phyloP scores from a whole-genome alignment of 92 coral and sea anemone species.

The Galaxea fascicularis region DNA sequence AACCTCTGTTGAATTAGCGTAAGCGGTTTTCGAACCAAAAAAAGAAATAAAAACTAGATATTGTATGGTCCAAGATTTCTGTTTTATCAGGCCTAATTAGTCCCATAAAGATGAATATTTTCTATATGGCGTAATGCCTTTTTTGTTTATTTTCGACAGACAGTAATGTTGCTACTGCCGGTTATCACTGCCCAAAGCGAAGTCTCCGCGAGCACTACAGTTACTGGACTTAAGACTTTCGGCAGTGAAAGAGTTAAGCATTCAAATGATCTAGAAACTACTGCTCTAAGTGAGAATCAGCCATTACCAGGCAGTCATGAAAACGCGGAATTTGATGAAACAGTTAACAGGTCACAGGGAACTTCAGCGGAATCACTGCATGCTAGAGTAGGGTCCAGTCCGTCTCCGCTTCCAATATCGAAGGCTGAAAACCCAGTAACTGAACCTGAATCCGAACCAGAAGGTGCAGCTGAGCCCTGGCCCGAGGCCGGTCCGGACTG shows the following conservation, averaged over 20 bases:
- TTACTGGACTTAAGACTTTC: background rate
- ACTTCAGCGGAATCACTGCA: background rate
- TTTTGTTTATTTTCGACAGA: background rate
- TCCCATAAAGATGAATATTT: too few relatives aligned
- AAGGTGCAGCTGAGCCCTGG: conserved; percentile 31
- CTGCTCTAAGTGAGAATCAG: background rate
- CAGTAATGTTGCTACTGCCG: background rate
- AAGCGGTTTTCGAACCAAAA: too few relatives aligned
- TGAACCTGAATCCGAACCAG: conserved; percentile 42
- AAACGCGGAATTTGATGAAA: too few relatives aligned
- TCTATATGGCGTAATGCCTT: too few relatives aligned
- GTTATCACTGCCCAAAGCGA: background rate
- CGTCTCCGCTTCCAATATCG: background rate
- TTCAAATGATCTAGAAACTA: background rate
- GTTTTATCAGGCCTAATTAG: too few relatives aligned
- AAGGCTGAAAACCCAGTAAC: background rate
- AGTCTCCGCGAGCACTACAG: background rate
- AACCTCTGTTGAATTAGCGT: too few relatives aligned
- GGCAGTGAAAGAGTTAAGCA: background rate
- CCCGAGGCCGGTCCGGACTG: conserved; percentile 63
- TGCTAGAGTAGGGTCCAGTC: background rate
- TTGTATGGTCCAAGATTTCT: too few relatives aligned
- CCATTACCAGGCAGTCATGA: background rate
- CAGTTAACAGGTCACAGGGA: background rate
- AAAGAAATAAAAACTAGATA: too few relatives aligned